Conservation (phyloP, 2,888 invertebrate genomes). For the Hirudinaria manillensis region DNA sequence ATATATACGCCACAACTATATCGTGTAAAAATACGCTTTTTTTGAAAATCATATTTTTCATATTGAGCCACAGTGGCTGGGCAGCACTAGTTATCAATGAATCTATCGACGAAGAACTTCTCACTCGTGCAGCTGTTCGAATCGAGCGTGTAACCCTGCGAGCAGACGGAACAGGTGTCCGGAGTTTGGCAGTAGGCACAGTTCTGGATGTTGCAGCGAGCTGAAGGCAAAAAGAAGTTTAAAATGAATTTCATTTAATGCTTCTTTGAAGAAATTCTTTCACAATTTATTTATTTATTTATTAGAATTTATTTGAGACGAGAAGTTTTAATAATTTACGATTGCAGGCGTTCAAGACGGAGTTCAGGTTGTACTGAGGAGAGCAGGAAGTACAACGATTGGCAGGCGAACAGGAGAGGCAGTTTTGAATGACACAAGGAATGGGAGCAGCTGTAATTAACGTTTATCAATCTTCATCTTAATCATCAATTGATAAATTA, state of each 20-base stretch:
- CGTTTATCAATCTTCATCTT: too few relatives aligned
- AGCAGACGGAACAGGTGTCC: neutral
- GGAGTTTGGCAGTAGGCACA: neutral
- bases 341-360: neutral
- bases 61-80: too few relatives aligned
- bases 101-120: neutral
- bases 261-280: too few relatives aligned
- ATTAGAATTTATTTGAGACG: too few relatives aligned
- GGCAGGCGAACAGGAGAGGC: neutral
- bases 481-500: too few relatives aligned
- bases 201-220: conserved; percentile 17
- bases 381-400: neutral
- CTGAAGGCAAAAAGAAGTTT: neutral
- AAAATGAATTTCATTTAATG: too few relatives aligned
- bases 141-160: neutral
- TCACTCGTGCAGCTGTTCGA: conserved; percentile 3
- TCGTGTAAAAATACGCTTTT: too few relatives aligned
- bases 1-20: too few relatives aligned
- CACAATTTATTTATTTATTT: too few relatives aligned
- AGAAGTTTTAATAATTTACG: too few relatives aligned
- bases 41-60: too few relatives aligned
- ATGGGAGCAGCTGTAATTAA: neutral
- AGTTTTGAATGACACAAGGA: conserved; percentile 9
- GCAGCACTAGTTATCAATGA: too few relatives aligned
- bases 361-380: neutral